Percentiles rank a stretch among this genome's conserved stretches.
Evolutionary conservation across 2,797 vertebrate genomes (phyloP).

Genomic region (Sarcoramphus papa): DNA sequence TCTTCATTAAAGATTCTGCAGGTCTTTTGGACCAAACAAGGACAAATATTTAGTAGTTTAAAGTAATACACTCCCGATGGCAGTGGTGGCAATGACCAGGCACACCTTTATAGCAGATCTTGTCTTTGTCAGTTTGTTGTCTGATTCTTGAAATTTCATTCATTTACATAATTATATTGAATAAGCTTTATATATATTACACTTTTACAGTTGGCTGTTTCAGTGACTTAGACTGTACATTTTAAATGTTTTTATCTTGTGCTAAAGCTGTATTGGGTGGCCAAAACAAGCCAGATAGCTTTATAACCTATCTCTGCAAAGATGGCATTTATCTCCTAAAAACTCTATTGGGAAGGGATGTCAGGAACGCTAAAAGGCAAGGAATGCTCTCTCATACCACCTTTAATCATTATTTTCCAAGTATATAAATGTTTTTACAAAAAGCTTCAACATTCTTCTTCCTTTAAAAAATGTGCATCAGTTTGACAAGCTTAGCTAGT

Average conservation of each 20-base stretch:
- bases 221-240: background rate
- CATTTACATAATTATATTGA: conserved; percentile 15
- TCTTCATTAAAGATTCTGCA: background rate
- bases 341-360: background rate
- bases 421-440: background rate
- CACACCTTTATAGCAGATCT: background rate
- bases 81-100: background rate
- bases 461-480: background rate
- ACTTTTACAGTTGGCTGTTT: background rate
- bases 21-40: background rate
- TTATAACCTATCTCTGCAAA: background rate
- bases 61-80: background rate
- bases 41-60: background rate
- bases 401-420: background rate
- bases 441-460: background rate
- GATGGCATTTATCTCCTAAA: background rate
- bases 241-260: conserved; percentile 47
- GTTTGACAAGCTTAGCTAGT: background rate
- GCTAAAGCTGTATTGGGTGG: background rate
- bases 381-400: background rate
- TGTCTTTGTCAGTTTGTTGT: conserved; percentile 7
- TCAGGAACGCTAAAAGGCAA: background rate
- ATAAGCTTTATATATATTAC: background rate
- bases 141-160: conserved; percentile 10
- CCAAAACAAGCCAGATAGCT: background rate